Evolutionary conservation across 2,888 invertebrate genomes (phyloP), one percentile per base, ranked within the genome.

Genomic region (Sarcophaga rosellei): DNA sequence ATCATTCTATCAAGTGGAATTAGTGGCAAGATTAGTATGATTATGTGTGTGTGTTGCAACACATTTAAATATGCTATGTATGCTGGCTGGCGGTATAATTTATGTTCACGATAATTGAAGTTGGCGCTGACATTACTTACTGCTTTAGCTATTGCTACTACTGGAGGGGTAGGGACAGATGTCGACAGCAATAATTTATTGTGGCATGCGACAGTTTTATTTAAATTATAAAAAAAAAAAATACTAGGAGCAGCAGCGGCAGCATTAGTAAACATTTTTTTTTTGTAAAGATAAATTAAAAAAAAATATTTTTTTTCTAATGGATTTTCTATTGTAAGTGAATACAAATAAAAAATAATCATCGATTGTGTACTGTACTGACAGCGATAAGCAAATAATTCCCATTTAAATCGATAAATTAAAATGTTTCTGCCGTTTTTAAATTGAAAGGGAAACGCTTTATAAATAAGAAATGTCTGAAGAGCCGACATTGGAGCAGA

Each of bases 171-270:
- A n/a, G 63, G 5, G 35, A 2, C 10, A 35, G 35, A 35, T 35
- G 35, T 3, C 3, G 35, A 35, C 35, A 35, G 35, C 35, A 53
- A 69, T 68, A 25, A 65, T 83, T 82, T 83, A 74, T 83, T 81
- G 57, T 84, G 83, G 83, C 83, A 78, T 86, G 83, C 83, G 83
- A 78, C 83, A 81, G 20, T 73, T 69, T 59, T 53, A 77, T 80
- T 83, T 83, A 73, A 82, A 82, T 76, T 74, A 23, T 66, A 68
- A 62, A 62, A 77, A 70, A 68, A 84, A 74, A 23, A 15, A 61
- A 47, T 57, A 72, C 1, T 0, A 35, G 8, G 1, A 35, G 8
- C 8, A 35, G 35, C 35, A 35, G 35, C 8, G 35, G 35, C 35
- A 35, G 35, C 35, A 35, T 35, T 35, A 35, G 35, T 35, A 8